Conservation (phyloP, 1,140 invertebrate species). For the Chymomyza costata region DNA sequence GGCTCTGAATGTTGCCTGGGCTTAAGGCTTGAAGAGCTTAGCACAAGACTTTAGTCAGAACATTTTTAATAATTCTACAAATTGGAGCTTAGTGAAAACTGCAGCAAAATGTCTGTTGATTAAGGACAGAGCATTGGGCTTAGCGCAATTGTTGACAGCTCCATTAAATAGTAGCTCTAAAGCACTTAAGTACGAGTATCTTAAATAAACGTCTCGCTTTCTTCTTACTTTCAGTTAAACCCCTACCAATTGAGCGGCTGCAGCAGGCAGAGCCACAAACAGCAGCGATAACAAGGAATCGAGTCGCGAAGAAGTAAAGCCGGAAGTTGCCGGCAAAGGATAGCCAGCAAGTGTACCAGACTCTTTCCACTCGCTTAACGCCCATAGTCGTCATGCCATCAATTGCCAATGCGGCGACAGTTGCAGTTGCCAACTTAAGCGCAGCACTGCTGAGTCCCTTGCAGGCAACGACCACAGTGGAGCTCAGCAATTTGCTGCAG, state of each 20-base stretch:
- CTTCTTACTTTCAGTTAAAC: too few species aligned
- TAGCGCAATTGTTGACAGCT: too few species aligned
- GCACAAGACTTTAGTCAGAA: slow-evolving; percentile 24
- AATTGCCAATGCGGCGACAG: slow-evolving; percentile 51
- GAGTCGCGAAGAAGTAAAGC: neutral
- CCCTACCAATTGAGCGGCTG: too few species aligned
- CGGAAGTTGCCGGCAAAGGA: slow-evolving; percentile 25
- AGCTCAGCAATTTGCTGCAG: slow-evolving; percentile 40
- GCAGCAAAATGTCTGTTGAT: too few species aligned
- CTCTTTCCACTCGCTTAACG: too few species aligned
- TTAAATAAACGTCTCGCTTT: too few species aligned
- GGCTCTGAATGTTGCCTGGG: slow-evolving; percentile 10
- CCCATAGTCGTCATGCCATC: slow-evolving; percentile 51
- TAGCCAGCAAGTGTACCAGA: slow-evolving; percentile 16
- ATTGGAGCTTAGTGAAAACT: too few species aligned
- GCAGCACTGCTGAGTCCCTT: neutral
- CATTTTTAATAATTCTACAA: too few species aligned
- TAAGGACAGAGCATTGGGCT: too few species aligned
- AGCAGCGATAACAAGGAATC: slow-evolving; percentile 30
- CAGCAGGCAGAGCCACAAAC: slow-evolving; percentile 12
- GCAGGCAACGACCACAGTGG: slow-evolving; percentile 16
- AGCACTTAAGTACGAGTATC: too few species aligned
- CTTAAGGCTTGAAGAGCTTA: slow-evolving; percentile 15
- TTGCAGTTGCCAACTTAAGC: slow-evolving; percentile 4
- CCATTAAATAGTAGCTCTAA: too few species aligned